Percentiles rank a stretch among this genome's conserved stretches.
Conservation (phyloP, 2,113 vertebrate species). For the Phalacrocorax carbo region DNA sequence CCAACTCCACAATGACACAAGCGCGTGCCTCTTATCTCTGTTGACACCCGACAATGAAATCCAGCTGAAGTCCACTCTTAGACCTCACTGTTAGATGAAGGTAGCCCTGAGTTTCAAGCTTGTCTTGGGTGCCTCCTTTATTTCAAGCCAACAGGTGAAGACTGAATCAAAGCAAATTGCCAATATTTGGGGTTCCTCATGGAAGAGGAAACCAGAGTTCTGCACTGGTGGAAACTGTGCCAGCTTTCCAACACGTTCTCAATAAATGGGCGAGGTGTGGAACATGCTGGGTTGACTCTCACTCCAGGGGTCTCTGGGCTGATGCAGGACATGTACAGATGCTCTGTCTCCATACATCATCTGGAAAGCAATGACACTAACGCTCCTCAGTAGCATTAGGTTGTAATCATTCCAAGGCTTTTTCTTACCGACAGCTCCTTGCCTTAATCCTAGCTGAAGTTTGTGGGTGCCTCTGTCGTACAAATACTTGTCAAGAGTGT, state of each 20-base stretch:
- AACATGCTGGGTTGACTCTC: neutral
- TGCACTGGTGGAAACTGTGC: neutral
- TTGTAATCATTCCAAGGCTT: neutral
- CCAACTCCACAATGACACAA: neutral
- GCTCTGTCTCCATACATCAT: neutral
- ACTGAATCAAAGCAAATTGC: neutral
- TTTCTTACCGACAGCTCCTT: neutral
- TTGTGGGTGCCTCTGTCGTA: neutral
- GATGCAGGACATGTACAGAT: neutral
- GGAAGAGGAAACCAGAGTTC: neutral
- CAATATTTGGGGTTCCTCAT: neutral
- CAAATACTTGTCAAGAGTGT: neutral
- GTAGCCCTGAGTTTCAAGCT: neutral
- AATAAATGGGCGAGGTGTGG: neutral
- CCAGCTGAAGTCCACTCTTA: neutral
- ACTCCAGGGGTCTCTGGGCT: neutral
- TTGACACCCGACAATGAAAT: neutral
- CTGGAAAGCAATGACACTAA: neutral
- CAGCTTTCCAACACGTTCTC: rapidly evolving
- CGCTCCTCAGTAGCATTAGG: neutral
- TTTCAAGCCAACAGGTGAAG: neutral
- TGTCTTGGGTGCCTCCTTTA: neutral
- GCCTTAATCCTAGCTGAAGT: neutral
- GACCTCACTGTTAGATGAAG: neutral
- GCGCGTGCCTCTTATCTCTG: neutral